phyloP scores from a whole-genome alignment of 2,888 invertebrate species.

The Ischnus inquisitorius region DNA sequence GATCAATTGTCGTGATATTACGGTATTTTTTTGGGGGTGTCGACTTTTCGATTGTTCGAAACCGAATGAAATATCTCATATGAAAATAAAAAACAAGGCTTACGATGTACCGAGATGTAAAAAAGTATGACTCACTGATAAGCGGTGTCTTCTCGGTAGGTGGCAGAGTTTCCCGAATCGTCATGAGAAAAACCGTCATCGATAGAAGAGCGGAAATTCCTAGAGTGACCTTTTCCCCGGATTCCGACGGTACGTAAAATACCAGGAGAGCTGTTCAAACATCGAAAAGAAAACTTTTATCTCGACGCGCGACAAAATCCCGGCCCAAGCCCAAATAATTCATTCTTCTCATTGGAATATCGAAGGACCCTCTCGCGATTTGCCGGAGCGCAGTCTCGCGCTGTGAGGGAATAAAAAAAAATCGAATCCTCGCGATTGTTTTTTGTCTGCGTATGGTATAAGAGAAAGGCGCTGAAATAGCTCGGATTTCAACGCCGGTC shows the following conservation, averaged over 20 bases:
- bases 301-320: background rate
- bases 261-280: constrained; percentile 90
- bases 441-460: background rate
- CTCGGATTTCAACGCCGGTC: no score
- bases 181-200: constrained; percentile 96
- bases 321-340: background rate
- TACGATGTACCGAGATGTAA: background rate
- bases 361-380: background rate
- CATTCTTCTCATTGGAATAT: constrained; percentile 15
- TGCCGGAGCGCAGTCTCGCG: background rate
- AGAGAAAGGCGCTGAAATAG: no score
- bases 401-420: background rate
- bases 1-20: no score
- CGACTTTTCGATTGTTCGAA: no score
- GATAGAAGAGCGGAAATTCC: constrained; percentile 95
- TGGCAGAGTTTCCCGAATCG: constrained; percentile 93
- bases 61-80: background rate
- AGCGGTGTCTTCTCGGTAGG: constrained; percentile 95
- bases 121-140: constrained; percentile 89
- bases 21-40: no score
- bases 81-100: background rate
- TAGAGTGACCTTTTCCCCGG: constrained; percentile 94
- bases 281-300: constrained; percentile 59
- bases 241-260: constrained; percentile 95
- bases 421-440: background rate